A percentile compares a stretch with the other conserved stretches of the same genome.
Evolutionary conservation across 2,797 vertebrate species (phyloP).

Genomic region (Pangasius sanitwongsei): DNA sequence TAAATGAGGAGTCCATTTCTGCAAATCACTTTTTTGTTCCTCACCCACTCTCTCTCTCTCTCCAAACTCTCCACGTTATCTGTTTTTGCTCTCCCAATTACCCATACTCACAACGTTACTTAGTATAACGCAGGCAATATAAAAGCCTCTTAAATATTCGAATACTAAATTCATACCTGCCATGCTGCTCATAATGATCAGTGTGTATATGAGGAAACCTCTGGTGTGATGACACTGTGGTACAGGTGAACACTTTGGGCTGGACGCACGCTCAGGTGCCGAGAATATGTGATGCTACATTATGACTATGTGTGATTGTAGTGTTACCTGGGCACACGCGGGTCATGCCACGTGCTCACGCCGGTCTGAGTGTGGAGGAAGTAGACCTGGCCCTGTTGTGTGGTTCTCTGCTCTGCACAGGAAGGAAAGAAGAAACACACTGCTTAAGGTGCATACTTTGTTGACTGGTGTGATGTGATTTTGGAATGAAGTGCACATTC

Average conservation of each 20-base stretch:
- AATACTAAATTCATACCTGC: not conserved
- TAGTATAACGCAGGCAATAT: too few species aligned
- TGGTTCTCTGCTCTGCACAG: constrained; percentile 93
- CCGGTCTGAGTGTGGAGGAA: constrained; percentile 98
- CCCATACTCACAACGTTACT: too few species aligned
- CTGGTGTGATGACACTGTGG: not conserved
- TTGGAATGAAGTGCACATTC: not conserved
- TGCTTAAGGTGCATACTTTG: not conserved
- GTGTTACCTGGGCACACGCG: constrained; percentile 90
- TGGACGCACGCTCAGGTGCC: not conserved
- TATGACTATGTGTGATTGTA: too few species aligned
- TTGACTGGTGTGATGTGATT: not conserved
- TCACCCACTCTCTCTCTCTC: too few species aligned
- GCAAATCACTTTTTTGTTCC: not conserved
- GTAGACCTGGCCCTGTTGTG: constrained; percentile 97
- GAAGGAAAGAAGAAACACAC: not conserved
- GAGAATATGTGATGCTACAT: not conserved
- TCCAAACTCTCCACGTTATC: not conserved
- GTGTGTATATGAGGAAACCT: not conserved
- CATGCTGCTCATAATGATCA: not conserved
- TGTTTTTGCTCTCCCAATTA: not conserved
- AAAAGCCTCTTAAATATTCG: not conserved
- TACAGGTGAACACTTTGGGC: not conserved
- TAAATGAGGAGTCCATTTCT: not conserved
- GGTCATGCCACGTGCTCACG: constrained; percentile 98